A percentile compares a stretch with the other conserved stretches of the same genome.
phyloP scores from a whole-genome alignment of 2,888 invertebrate genomes.

The Drosophila atroscutellata region DNA sequence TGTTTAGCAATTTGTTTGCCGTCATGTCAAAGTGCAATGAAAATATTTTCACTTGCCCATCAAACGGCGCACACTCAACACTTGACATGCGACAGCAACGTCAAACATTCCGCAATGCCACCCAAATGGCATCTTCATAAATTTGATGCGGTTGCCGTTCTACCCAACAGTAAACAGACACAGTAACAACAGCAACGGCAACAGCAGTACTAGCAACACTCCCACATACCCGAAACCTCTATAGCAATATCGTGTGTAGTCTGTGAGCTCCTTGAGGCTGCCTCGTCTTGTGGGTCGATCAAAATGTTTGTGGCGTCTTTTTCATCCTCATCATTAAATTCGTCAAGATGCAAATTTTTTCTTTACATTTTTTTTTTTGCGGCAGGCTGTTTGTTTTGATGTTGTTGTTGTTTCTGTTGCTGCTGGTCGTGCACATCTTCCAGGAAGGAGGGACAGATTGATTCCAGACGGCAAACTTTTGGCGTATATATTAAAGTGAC shows the following conservation, averaged over 20 bases:
- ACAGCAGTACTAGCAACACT: slow-evolving; percentile 63
- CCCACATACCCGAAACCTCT: slow-evolving; percentile 70
- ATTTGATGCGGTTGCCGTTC: slow-evolving; percentile 63
- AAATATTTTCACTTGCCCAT: slow-evolving; percentile 80
- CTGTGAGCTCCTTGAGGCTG: slow-evolving; percentile 73
- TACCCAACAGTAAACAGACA: slow-evolving; percentile 28
- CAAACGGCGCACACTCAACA: slow-evolving; percentile 55
- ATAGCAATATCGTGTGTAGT: slow-evolving; percentile 74
- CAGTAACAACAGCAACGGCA: slow-evolving; percentile 29
- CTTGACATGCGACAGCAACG: slow-evolving; percentile 76
- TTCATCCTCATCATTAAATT: slow-evolving; percentile 82
- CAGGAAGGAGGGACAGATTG: slow-evolving; percentile 61
- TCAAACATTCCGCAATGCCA: slow-evolving; percentile 81
- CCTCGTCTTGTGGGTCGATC: slow-evolving; percentile 71
- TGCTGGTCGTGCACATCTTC: slow-evolving; percentile 76
- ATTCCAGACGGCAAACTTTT: slow-evolving; percentile 44
- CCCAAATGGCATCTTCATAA: slow-evolving; percentile 82
- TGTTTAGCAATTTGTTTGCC: slow-evolving; percentile 74
- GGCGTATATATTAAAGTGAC: slow-evolving; percentile 23
- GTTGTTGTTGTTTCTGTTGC: slow-evolving; percentile 34
- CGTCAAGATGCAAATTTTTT: slow-evolving; percentile 78
- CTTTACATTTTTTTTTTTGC: slow-evolving; percentile 36
- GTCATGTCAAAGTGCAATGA: slow-evolving; percentile 82
- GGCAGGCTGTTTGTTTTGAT: slow-evolving; percentile 45
- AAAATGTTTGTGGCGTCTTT: slow-evolving; percentile 79